Base-by-base conservation (phyloP, 2,113 vertebrate species). In the Indicator indicator region DNA sequence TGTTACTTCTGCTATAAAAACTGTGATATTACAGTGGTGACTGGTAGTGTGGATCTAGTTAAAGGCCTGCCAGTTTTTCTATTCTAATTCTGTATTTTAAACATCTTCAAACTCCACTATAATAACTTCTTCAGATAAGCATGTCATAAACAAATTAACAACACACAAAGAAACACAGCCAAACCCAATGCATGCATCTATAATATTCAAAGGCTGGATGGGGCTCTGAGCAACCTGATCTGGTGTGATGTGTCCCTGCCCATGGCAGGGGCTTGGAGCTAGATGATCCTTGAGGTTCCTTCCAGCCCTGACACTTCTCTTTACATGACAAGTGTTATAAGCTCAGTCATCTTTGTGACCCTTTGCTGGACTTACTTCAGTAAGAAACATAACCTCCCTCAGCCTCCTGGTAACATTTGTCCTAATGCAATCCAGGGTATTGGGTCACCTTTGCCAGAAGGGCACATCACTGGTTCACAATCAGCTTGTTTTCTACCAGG, bases 1-100 rank as follows among this genome's bases (percentile, higher is more conserved):
- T 89, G 71, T 91, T 89, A 85, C 56, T 87, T 89, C 71, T 64
- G 40, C 79, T 83, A 71, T 93, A 94, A 96, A 97, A 95, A 70
- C 6, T 64, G 20, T 78, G 80, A 76, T 89, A 87, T 64, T 95
- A 42, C 23, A 64, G 30, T 60, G 18, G 23, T 90, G 79, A 14
- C 46, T 80, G 40, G 21, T 62, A 76, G 12, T 52, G 48, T 83
- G 86, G 42, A 76, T 90, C 76, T 88, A 44, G 72, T 82, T 86
- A 89, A 94, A 96, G 26, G 36, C 86, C 88, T 96, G n/a, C 5
- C 81, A 89, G 11, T 16, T 91, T 89, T 88, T 74, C n/a, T 9
- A 56, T 72, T 88, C 82, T 17, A 92, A 87, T 33, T 17, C 3
- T 42, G 14, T 67, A 40, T 82, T 95, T 82, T 63, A 69, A 73